phyloP scores from a whole-genome alignment of 2,797 vertebrate genomes.

The Podarcis siculus region DNA sequence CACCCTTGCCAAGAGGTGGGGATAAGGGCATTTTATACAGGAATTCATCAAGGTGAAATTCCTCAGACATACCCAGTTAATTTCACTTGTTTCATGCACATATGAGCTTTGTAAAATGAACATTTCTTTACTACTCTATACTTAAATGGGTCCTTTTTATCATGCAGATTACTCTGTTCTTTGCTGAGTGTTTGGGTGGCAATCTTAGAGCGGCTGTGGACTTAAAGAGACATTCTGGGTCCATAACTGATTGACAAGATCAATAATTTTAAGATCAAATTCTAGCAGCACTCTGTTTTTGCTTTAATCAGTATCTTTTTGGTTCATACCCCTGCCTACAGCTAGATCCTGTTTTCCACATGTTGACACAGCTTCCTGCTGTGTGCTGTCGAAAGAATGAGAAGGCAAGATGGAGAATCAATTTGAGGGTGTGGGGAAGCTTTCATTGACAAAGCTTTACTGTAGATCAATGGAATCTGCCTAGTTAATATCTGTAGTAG shows the following conservation, averaged over 20 bases:
- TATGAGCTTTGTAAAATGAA: neutral
- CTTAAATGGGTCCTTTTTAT: slow-evolving; percentile 27
- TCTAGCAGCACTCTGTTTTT: slow-evolving; percentile 76
- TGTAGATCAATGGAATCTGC: slow-evolving; percentile 77
- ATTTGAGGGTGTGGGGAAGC: slow-evolving; percentile 77
- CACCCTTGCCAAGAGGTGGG: neutral
- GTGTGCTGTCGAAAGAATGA: slow-evolving; percentile 84
- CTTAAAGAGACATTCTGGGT: slow-evolving; percentile 70
- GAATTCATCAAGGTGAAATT: neutral
- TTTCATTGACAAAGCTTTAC: slow-evolving; percentile 79
- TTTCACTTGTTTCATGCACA: neutral
- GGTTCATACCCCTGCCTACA: slow-evolving; percentile 85
- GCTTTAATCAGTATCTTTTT: slow-evolving; percentile 83
- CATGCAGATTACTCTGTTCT: slow-evolving; percentile 55
- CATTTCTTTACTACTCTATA: neutral
- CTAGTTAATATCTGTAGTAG: slow-evolving; percentile 75
- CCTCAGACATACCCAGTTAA: neutral
- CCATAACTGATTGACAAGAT: slow-evolving; percentile 77
- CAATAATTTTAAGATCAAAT: slow-evolving; percentile 85
- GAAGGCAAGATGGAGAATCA: slow-evolving; percentile 82
- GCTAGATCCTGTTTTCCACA: slow-evolving; percentile 85
- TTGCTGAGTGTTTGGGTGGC: slow-evolving; percentile 51
- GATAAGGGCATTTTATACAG: neutral
- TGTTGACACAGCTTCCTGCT: slow-evolving; percentile 86
- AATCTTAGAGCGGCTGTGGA: slow-evolving; percentile 67